Percentiles rank a stretch among this genome's conserved stretches.
Conservation (phyloP, 1,140 invertebrate genomes). For the Tachypleus tridentatus region DNA sequence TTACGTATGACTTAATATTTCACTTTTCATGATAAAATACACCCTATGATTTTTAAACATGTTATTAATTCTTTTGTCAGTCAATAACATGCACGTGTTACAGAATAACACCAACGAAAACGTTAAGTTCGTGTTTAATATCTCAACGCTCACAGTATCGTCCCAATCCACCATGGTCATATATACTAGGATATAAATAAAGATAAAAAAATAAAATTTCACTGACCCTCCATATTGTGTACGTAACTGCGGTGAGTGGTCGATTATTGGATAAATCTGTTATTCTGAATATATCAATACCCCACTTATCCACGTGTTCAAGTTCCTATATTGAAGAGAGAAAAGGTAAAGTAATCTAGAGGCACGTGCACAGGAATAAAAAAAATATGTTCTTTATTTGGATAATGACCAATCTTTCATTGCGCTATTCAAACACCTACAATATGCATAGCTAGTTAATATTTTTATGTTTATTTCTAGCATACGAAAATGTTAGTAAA, state of each 20-base stretch:
- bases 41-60: background rate
- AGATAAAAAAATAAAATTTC: background rate
- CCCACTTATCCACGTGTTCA: slow-evolving; percentile 85
- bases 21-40: too few species aligned
- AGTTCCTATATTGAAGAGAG: slow-evolving; percentile 41
- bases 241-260: slow-evolving; percentile 86
- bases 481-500: too few species aligned
- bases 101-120: background rate
- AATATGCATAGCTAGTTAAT: too few species aligned
- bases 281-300: slow-evolving; percentile 94
- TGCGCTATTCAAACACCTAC: too few species aligned
- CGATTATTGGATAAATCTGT: slow-evolving; percentile 71
- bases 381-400: too few species aligned
- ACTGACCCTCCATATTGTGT: slow-evolving; percentile 71
- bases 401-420: too few species aligned
- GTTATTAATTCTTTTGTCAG: background rate
- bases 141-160: too few species aligned
- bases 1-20: too few species aligned
- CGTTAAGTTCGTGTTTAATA: too few species aligned
- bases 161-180: background rate
- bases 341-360: too few species aligned
- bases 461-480: too few species aligned
- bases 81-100: background rate
- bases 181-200: background rate
- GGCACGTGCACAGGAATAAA: too few species aligned